phyloP scores from a whole-genome alignment of 2,797 vertebrate genomes.

The Cynopterus sphinx region DNA sequence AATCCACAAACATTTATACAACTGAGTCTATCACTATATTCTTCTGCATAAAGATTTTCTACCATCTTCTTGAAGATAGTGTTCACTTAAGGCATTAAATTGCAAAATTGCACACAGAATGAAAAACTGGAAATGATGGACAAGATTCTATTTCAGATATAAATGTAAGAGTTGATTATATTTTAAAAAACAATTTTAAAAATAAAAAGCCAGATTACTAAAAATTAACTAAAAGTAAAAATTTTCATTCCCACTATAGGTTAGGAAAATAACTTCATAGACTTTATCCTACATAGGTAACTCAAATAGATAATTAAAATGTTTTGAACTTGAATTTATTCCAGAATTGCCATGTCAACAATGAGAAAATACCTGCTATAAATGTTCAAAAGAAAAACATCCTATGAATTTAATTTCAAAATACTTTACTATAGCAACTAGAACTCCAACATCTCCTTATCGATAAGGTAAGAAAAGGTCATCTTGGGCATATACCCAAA shows the following conservation, averaged over 20 bases:
- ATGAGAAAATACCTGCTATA: constrained; percentile 31
- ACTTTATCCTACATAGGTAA: neutral
- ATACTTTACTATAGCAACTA: neutral
- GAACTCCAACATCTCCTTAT: neutral
- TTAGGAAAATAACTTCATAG: constrained; percentile 5
- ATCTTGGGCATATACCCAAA: neutral
- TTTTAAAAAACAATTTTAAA: constrained; percentile 1
- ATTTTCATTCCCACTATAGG: neutral
- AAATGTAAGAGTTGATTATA: neutral
- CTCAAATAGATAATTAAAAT: constrained; percentile 33
- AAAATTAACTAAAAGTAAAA: constrained; percentile 20
- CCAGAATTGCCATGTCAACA: neutral
- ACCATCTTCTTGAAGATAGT: constrained; percentile 23
- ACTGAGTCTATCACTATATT: constrained; percentile 16
- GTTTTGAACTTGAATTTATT: constrained; percentile 14
- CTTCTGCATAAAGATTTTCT: constrained; percentile 1
- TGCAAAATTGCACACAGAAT: neutral
- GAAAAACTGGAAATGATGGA: constrained; percentile 48
- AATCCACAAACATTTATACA: constrained; percentile 32
- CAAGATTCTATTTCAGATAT: constrained; percentile 39
- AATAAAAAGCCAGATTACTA: neutral
- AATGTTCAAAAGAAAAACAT: neutral
- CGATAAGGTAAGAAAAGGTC: neutral
- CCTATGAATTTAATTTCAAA: constrained; percentile 26
- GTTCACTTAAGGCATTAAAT: constrained; percentile 8